phyloP scores from a whole-genome alignment of 1,140 invertebrate species.

The Leptoteleia sp. region DNA sequence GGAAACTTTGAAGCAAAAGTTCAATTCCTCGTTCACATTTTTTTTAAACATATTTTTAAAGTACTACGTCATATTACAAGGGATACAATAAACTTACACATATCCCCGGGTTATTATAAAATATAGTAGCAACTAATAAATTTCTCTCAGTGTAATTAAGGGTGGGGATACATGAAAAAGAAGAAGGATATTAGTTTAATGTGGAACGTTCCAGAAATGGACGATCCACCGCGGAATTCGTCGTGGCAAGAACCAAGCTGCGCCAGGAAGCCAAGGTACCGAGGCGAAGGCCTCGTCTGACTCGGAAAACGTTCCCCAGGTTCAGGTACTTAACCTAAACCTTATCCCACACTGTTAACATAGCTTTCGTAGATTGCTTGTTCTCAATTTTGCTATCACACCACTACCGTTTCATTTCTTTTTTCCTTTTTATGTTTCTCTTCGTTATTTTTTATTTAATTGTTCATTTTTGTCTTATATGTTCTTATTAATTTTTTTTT shows the following conservation, averaged over 20 bases:
- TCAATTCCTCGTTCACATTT: too few species aligned
- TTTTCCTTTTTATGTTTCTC: slow-evolving; percentile 5
- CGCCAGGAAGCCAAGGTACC: slow-evolving; percentile 80
- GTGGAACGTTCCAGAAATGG: slow-evolving; percentile 87
- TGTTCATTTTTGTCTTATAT: not conserved
- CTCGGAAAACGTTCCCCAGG: slow-evolving; percentile 80
- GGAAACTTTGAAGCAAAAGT: too few species aligned
- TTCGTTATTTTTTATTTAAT: slow-evolving; percentile 5
- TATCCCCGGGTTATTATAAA: too few species aligned
- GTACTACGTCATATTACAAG: too few species aligned
- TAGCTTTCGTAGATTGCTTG: slow-evolving; percentile 69
- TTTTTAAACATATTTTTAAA: too few species aligned
- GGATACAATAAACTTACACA: too few species aligned
- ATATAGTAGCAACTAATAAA: too few species aligned
- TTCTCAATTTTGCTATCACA: slow-evolving; percentile 38
- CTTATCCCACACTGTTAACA: slow-evolving; percentile 72
- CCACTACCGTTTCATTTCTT: slow-evolving; percentile 25
- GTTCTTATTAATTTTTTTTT: slow-evolving; percentile 20
- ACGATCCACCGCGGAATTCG: slow-evolving; percentile 88
- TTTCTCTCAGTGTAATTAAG: too few species aligned
- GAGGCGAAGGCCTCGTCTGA: slow-evolving; percentile 79
- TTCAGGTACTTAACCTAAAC: slow-evolving; percentile 80
- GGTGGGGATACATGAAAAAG: too few species aligned
- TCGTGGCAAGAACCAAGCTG: slow-evolving; percentile 86
- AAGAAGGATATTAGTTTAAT: too few species aligned